phyloP scores from a whole-genome alignment of 1,140 invertebrate genomes.

The Drosophila fuyamai region DNA sequence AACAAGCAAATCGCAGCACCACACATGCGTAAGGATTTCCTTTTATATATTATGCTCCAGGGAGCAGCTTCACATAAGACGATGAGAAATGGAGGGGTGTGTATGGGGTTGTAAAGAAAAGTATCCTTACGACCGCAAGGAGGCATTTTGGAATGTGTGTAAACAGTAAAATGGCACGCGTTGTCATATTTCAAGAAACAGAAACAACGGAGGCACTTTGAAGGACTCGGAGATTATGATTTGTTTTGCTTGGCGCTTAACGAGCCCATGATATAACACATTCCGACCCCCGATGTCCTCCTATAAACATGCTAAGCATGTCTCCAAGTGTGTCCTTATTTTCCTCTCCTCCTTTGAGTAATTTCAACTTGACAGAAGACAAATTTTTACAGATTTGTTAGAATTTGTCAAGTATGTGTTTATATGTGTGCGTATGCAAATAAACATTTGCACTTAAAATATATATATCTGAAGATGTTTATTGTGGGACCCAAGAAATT shows the following conservation, averaged over 20 bases:
- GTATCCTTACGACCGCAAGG: slow-evolving; percentile 59
- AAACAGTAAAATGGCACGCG: slow-evolving; percentile 75
- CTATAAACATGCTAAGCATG: slow-evolving; percentile 73
- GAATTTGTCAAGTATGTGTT: slow-evolving; percentile 50
- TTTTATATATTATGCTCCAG: slow-evolving; percentile 45
- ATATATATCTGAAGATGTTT: slow-evolving; percentile 63
- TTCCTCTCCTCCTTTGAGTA: slow-evolving; percentile 3
- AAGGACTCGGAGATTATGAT: slow-evolving; percentile 79
- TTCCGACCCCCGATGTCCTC: slow-evolving; percentile 27
- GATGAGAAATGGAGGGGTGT: slow-evolving; percentile 29
- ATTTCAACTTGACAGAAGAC: slow-evolving; percentile 62
- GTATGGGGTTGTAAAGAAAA: slow-evolving; percentile 16
- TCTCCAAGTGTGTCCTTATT: slow-evolving; percentile 30
- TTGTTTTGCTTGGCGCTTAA: slow-evolving; percentile 78
- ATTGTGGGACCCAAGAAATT: slow-evolving; percentile 18
- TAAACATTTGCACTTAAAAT: slow-evolving; percentile 54
- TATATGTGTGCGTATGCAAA: slow-evolving; percentile 42
- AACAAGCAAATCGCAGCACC: slow-evolving; percentile 61
- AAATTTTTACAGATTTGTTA: slow-evolving; percentile 81
- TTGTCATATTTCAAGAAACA: slow-evolving; percentile 63
- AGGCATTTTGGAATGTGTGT: slow-evolving; percentile 55
- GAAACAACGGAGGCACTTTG: slow-evolving; percentile 29
- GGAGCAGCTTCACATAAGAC: slow-evolving; percentile 42
- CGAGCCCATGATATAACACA: slow-evolving; percentile 73
- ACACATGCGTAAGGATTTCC: slow-evolving; percentile 41